phyloP scores from a whole-genome alignment of 1,140 invertebrate genomes.

The Heliothis subflexa region DNA sequence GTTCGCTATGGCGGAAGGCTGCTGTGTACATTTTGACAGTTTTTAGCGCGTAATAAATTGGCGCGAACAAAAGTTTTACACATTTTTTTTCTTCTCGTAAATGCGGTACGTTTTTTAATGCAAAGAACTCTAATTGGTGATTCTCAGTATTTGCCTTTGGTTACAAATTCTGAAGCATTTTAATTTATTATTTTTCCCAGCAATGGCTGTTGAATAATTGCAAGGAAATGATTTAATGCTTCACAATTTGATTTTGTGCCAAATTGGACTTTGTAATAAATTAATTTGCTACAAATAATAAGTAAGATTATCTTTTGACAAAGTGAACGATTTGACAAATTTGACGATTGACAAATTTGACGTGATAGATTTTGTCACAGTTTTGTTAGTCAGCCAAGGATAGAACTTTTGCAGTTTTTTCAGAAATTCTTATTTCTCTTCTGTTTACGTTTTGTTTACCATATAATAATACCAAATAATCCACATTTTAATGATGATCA shows the following conservation, averaged over 20 bases:
- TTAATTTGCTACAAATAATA: too few relatives aligned
- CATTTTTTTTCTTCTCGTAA: constrained; percentile 19
- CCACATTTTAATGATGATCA: too few relatives aligned
- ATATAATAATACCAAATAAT: too few relatives aligned
- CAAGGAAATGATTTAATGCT: not conserved
- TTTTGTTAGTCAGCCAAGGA: too few relatives aligned
- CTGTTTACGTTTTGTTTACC: too few relatives aligned
- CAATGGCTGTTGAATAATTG: not conserved
- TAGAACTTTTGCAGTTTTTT: too few relatives aligned
- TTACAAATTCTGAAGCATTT: constrained; percentile 1
- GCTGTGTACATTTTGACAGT: constrained; percentile 38
- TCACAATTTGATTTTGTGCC: constrained; percentile 3
- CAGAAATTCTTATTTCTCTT: too few relatives aligned
- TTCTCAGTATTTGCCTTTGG: constrained; percentile 1
- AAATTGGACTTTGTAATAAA: not conserved
- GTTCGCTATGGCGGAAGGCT: constrained; percentile 17
- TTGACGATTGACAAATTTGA: too few relatives aligned
- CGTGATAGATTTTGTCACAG: too few relatives aligned
- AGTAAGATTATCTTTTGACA: too few relatives aligned
- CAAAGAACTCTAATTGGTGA: not conserved
- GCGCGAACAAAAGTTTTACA: constrained; percentile 15
- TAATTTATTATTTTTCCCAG: too few relatives aligned
- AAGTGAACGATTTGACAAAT: too few relatives aligned
- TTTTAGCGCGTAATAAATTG: constrained; percentile 35
- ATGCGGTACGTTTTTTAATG: not conserved